These are phyloP conservation scores for Coptodon rendalli DNA, from an alignment of 2,113 vertebrate species.

Conservation along the genomic window DNA sequence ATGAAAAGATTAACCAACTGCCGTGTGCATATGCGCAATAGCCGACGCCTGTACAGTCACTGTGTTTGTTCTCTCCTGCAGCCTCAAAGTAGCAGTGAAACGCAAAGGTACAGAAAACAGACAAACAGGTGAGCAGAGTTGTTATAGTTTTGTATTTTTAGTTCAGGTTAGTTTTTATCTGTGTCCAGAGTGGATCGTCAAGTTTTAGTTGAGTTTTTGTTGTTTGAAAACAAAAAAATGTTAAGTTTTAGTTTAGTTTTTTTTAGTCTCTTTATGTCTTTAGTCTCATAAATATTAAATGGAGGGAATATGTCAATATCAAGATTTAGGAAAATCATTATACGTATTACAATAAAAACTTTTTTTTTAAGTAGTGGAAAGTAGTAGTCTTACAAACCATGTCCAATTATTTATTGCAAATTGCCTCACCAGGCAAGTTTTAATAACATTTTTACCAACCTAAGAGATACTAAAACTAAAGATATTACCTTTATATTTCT, in stretches of 20 bases:
- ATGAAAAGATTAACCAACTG: background rate
- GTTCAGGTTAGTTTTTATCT: background rate
- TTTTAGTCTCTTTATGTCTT: background rate
- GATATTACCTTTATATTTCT: background rate
- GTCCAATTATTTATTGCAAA: background rate
- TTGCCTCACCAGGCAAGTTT: background rate
- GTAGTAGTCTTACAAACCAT: background rate
- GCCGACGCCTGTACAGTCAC: background rate
- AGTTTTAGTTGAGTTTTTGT: background rate
- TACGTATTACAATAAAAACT: background rate
- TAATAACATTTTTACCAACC: background rate
- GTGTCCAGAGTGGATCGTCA: background rate
- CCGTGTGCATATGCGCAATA: background rate
- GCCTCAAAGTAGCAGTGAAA: background rate
- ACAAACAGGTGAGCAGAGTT: slow-evolving; percentile 18
- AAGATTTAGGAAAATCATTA: background rate
- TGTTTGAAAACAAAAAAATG: background rate
- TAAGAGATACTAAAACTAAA: background rate
- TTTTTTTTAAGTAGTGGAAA: background rate
- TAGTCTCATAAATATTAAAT: background rate
- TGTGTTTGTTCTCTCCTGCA: background rate
- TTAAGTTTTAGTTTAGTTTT: background rate
- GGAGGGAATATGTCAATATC: background rate
- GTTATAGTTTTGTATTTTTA: background rate
- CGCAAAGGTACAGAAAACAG: background rate